Base-by-base conservation (phyloP, 2,888 invertebrate genomes). In the Polylopha cassiicola region DNA sequence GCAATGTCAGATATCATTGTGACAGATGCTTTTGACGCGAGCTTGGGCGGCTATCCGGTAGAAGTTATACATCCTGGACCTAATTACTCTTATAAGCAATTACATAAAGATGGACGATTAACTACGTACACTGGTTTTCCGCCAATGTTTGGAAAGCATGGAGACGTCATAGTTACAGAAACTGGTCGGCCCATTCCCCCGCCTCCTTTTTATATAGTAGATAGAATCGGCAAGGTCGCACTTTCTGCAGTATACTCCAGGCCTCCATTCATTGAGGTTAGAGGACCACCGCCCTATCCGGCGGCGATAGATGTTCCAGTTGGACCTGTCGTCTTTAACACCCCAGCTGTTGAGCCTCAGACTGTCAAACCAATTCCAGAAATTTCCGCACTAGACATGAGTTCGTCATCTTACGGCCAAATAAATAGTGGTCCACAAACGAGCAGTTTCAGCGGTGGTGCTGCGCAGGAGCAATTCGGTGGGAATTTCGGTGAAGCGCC, bases 321-420 rank as follows among this genome's bases (percentile, higher is more conserved):
- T 18, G 26, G 4, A 1, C 18, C 13, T 18, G 34, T 14, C 1
- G n/a, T 33, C 1, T 18, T 30, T 8, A 22, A 20, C 2, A 13
- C 29, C 7, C 31, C 48, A 8, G 15, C 36, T 20, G 10, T 24
- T 38, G 36, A 34, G 7, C 27, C 38, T 29, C 6, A 44, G 7
- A 36, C 47, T 7, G 23, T 43, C 7, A 13, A 44, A 14, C 43
- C 50, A 2, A 26, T 51, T 10, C 44, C 55, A 28, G n/a, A n/a
- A n/a, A n/a, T n/a, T n/a, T n/a, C n/a, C n/a, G n/a, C n/a, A n/a
- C n/a, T n/a, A n/a, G n/a, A n/a, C n/a, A n/a, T n/a, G n/a, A n/a
- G n/a, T n/a, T n/a, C n/a, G n/a, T n/a, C n/a, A n/a, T n/a, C n/a
- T n/a, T n/a, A n/a, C n/a, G n/a, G n/a, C n/a, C n/a, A n/a, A n/a